A percentile compares a stretch with the other conserved stretches of the same genome.
Evolutionary conservation across 2,888 invertebrate species (phyloP).

Genomic region (Agrochola lota): DNA sequence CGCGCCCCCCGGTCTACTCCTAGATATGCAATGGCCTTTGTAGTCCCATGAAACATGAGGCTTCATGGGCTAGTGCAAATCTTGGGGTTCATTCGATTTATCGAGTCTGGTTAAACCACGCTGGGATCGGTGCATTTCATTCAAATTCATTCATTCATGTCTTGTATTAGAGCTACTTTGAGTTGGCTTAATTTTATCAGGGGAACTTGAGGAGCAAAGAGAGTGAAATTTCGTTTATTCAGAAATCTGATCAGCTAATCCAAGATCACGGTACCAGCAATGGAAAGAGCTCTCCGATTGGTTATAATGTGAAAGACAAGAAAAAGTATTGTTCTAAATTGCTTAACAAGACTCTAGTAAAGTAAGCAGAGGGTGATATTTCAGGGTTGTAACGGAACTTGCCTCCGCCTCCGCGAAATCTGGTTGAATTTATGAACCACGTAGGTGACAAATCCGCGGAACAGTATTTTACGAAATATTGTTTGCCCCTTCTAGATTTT

Average conservation of each 20-base stretch:
- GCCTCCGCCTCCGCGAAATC: background rate
- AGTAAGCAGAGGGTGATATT: background rate
- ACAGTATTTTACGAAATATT: background rate
- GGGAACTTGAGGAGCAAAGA: background rate
- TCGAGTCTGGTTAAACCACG: too few relatives aligned
- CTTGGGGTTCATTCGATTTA: too few relatives aligned
- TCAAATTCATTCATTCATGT: too few relatives aligned
- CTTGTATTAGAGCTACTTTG: conserved; percentile 4
- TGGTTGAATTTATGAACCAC: background rate
- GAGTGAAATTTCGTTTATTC: background rate
- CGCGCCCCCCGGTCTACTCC: too few relatives aligned
- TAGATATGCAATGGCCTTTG: too few relatives aligned
- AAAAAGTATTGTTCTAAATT: background rate
- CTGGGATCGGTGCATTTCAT: too few relatives aligned
- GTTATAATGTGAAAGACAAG: background rate
- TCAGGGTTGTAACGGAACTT: background rate
- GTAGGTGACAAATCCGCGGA: background rate
- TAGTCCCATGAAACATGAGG: too few relatives aligned
- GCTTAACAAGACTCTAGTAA: background rate
- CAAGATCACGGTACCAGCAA: background rate
- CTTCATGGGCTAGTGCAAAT: too few relatives aligned
- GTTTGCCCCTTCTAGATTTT: background rate
- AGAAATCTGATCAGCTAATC: conserved; percentile 1
- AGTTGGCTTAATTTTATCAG: background rate
- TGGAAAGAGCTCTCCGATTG: background rate